Base-by-base conservation (phyloP, 2,888 invertebrate species). In the Lepidocyrtoides sp. region DNA sequence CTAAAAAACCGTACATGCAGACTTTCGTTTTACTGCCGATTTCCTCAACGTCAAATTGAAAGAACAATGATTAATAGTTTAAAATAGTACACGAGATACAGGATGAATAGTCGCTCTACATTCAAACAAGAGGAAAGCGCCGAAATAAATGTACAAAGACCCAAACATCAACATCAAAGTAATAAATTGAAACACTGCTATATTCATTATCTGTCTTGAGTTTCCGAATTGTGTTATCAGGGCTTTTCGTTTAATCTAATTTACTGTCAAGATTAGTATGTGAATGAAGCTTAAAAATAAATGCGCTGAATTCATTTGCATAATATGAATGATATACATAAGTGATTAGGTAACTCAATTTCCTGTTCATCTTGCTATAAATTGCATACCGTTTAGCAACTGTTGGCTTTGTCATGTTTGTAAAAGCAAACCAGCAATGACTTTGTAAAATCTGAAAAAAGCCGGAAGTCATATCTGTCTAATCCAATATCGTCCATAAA, bases 401-500 rank as follows among this genome's bases (percentile, higher is more conserved):
- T 1, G 14, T 0, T 26, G 54, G 14, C 54, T 51, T n/a, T 10
- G 12, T 48, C 14, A 12, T 12, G 48, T 41, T 8, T 41, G 41
- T 41, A 51, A 14, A 41, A 41, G 5, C 41, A 41, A 41, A n/a
- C n/a, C 41, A 41, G 10, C 41, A 41, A 10, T 41, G 41, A 41
- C 41, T 41, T 4, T 14, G n/a, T 8, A 14, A n/a, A 41, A 72
- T 72, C 72, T 41, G 20, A 44, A 20, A 72, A 69, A 72, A 72
- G 72, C 72, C 41, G 72, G 72, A 72, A 72, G 72, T 72, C 41
- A 72, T 44, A 44, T 20, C 72, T 41, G 44, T 20, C 44, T 44
- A n/a, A n/a, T n/a, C n/a, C n/a, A 17, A 44, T 44, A 14, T 72
- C 29, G 2, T 23, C 41, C 72, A 72, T 44, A 72, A 20, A 44